Conservation (phyloP, 2,888 invertebrate species). For the Strigamia crassipes region DNA sequence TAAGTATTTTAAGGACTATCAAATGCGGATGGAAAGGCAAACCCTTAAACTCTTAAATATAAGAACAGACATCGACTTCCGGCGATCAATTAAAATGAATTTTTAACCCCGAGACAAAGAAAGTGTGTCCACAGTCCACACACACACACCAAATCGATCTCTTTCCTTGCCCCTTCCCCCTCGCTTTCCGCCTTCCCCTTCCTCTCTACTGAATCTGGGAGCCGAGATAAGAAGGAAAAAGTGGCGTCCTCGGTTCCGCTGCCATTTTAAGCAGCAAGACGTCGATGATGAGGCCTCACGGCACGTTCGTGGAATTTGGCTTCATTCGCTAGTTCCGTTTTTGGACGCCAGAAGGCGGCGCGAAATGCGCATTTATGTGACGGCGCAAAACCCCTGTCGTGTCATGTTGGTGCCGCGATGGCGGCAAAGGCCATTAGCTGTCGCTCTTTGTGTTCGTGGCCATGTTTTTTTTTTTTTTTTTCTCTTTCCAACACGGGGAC, state of each 20-base stretch:
- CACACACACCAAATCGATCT: not conserved
- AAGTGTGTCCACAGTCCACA: too few relatives aligned
- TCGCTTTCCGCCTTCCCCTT: not conserved
- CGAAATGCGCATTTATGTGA: not conserved
- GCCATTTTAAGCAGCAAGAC: not conserved
- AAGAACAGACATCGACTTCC: too few relatives aligned
- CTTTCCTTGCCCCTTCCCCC: not conserved
- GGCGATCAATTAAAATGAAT: not conserved
- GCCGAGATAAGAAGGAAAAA: not conserved
- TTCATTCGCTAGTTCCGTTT: not conserved
- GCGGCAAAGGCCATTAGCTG: not conserved
- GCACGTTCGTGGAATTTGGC: not conserved
- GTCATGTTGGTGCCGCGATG: not conserved
- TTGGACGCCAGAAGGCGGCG: not conserved
- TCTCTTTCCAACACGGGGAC: not conserved
- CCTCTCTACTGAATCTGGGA: not conserved
- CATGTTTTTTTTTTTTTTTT: not conserved
- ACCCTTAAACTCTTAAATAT: too few relatives aligned
- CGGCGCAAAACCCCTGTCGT: not conserved
- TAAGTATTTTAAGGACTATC: too few relatives aligned
- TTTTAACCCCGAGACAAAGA: not conserved
- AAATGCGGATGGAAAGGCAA: too few relatives aligned
- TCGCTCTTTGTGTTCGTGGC: not conserved
- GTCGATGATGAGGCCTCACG: not conserved
- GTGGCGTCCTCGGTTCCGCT: not conserved